Percentiles rank a stretch among this genome's conserved stretches.
These are phyloP conservation scores for Drosophila niveifrons DNA, from an alignment of 2,888 invertebrate species.

Conservation along the genomic window DNA sequence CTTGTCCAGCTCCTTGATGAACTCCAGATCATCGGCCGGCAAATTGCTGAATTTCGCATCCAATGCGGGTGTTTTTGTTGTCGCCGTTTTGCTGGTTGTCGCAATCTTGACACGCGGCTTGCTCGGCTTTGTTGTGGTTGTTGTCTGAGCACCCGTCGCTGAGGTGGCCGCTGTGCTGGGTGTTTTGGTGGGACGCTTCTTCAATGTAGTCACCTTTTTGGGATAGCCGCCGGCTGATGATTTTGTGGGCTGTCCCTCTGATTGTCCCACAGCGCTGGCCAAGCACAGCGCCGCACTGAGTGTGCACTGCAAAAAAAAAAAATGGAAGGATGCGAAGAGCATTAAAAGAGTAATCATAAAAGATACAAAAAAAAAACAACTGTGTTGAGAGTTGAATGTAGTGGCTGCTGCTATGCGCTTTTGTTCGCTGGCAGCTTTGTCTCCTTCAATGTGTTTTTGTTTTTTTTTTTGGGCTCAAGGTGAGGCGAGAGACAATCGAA, in stretches of 20 bases:
- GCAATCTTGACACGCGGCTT: constrained; percentile 66
- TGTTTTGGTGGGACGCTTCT: constrained; percentile 79
- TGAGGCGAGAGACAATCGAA: constrained; percentile 55
- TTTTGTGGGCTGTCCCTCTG: constrained; percentile 36
- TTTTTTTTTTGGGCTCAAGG: constrained; percentile 57
- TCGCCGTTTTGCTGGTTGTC: constrained; percentile 14
- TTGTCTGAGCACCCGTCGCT: constrained; percentile 9
- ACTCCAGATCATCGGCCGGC: constrained; percentile 83
- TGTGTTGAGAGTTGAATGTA: neutral
- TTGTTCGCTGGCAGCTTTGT: constrained; percentile 42
- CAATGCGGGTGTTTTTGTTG: constrained; percentile 53
- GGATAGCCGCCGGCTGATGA: constrained; percentile 68
- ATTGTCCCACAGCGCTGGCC: constrained; percentile 45
- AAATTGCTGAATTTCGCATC: constrained; percentile 81
- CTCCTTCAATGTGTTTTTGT: constrained; percentile 14
- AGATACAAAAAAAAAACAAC: neutral
- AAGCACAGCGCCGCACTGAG: constrained; percentile 65
- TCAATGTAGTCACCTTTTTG: constrained; percentile 82
- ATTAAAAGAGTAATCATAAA: constrained; percentile 2
- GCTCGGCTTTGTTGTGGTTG: constrained; percentile 62
- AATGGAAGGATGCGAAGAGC: neutral
- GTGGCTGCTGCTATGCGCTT: constrained; percentile 3
- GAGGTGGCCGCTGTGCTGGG: constrained; percentile 47
- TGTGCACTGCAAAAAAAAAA: constrained; percentile 52
- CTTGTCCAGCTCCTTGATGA: constrained; percentile 85